Evolutionary conservation across 2,888 invertebrate species (phyloP), one percentile per base, ranked within the genome.

Genomic region (Clanis bilineata): DNA sequence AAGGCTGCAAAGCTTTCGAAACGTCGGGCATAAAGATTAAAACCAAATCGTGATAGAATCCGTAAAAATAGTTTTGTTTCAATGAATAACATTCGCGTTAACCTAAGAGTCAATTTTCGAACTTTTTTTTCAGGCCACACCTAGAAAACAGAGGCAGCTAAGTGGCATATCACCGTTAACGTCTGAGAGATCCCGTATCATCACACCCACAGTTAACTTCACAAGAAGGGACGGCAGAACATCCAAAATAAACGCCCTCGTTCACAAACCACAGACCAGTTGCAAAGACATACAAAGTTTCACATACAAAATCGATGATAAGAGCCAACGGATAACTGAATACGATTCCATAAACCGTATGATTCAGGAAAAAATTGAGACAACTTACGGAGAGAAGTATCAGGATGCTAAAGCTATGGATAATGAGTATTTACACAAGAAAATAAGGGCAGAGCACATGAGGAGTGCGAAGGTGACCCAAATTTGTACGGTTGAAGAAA

Each of bases 111-210:
- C n/a, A n/a, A n/a, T 25, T 10, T 23, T 12, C 23, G 12, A 28
- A 39, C 36, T 51, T 22, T 15, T 2, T 41, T 77, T 76, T 18
- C 71, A 81, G 81, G 65, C 61, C 9, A 57, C 59, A 3, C 58
- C 62, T 9, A 41, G 41, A 0, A 80, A 69, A 62, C 70, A 73
- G 15, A 75, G 82, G n/a, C 70, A 68, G 21, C 1, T 88, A 5
- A 89, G 85, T 32, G 86, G 86, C 18, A 59, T 59, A 12, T 85
- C 83, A 59, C 83, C 86, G 0, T 65, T 86, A 1, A 60, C 23
- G 12, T 38, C 25, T 22, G 39, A 39, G 23, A 23, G 32, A 23
- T 2, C 18, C 4, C 23, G 7, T 10, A 25, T 39, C n/a, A 18
- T 39, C 25, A 44, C 36, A 38, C 45, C 28, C n/a, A 59, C 56